phyloP scores from a whole-genome alignment of 2,113 vertebrate species.

The Archocentrus centrarchus region DNA sequence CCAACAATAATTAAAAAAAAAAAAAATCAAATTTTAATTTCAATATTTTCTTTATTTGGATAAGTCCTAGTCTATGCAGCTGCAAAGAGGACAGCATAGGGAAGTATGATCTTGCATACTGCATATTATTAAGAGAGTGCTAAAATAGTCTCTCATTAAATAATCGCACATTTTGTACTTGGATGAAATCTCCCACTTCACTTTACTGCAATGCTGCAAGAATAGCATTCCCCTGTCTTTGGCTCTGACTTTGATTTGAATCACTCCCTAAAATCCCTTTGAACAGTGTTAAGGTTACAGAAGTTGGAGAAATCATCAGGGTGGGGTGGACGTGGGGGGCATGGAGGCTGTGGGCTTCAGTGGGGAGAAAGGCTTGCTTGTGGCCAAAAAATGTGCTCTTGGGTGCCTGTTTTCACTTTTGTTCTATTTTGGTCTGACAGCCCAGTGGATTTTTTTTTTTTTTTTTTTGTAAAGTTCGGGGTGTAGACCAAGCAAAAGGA shows the following conservation, averaged over 20 bases:
- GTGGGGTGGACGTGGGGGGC: background rate
- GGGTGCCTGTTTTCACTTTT: slow-evolving; percentile 54
- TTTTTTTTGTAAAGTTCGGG: slow-evolving; percentile 40
- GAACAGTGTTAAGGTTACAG: slow-evolving; percentile 57
- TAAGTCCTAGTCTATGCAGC: background rate
- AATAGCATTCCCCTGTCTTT: slow-evolving; percentile 32
- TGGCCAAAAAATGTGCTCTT: slow-evolving; percentile 62
- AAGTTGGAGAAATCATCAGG: background rate
- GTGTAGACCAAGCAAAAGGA: slow-evolving; percentile 36
- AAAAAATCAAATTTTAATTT: background rate
- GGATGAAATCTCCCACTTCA: background rate
- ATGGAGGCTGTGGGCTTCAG: slow-evolving; percentile 31
- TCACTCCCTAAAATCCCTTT: slow-evolving; percentile 49
- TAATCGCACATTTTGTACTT: slow-evolving; percentile 58
- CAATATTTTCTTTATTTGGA: background rate
- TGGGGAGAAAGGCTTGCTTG: slow-evolving; percentile 43
- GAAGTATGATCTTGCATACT: background rate
- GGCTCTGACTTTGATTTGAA: slow-evolving; percentile 39
- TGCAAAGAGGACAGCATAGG: background rate
- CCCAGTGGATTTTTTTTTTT: slow-evolving; percentile 24
- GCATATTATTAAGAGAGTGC: background rate
- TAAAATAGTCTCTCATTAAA: slow-evolving; percentile 34
- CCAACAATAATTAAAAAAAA: background rate
- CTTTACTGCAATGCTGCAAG: background rate
- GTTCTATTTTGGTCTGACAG: slow-evolving; percentile 66